phyloP scores from a whole-genome alignment of 2,888 invertebrate genomes.

The Cantharis rustica region DNA sequence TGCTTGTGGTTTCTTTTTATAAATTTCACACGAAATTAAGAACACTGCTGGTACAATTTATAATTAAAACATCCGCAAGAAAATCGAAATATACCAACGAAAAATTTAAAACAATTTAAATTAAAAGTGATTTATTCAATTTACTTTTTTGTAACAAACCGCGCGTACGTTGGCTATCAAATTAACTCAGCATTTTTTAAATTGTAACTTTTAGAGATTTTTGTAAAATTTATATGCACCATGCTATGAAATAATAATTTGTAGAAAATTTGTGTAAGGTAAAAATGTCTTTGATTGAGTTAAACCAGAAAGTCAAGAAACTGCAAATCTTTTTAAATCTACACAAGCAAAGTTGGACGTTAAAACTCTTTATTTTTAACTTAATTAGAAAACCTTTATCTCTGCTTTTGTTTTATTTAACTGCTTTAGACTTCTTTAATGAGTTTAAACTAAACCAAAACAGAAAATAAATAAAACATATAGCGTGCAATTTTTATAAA shows the following conservation, averaged over 20 bases:
- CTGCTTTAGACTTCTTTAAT: slow-evolving; percentile 17
- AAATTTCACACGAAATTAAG: background rate
- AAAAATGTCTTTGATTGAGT: background rate
- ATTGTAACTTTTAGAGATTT: background rate
- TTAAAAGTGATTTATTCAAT: background rate
- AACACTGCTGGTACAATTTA: background rate
- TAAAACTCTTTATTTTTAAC: slow-evolving; percentile 16
- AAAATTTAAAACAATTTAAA: background rate
- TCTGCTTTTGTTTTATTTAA: slow-evolving; percentile 10
- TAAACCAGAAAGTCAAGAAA: background rate
- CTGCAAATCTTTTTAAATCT: background rate
- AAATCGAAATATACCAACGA: background rate
- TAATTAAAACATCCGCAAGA: background rate
- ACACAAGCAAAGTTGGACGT: background rate
- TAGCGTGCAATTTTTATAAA: background rate
- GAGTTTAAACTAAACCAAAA: slow-evolving; percentile 12
- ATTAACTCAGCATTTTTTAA: background rate
- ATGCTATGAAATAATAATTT: background rate
- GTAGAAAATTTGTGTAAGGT: background rate
- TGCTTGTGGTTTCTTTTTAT: background rate
- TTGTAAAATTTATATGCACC: background rate
- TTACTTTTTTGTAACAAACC: too few relatives aligned
- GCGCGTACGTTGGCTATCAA: background rate
- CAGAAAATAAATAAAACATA: slow-evolving; percentile 9
- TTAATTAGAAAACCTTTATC: slow-evolving; percentile 14